Evolutionary conservation across 2,888 invertebrate genomes (phyloP).

Genomic region (Nysson spinosus): DNA sequence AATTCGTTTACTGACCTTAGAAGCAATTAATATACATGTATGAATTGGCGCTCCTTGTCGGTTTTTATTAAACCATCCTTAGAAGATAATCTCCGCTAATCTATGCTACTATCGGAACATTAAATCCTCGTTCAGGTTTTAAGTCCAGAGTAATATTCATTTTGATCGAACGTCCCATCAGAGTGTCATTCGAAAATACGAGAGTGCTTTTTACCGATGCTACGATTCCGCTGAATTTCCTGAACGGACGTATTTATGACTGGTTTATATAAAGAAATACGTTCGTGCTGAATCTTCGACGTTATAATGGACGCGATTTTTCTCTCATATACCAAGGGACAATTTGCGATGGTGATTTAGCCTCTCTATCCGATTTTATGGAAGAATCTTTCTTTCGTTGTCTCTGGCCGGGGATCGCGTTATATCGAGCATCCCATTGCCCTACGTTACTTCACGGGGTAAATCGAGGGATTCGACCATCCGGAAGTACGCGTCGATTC

Average conservation of each 20-base stretch:
- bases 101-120: no score
- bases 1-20: conserved; percentile 8
- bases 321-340: conserved; percentile 40
- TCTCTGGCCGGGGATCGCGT: conserved; percentile 7
- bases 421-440: conserved; percentile 5
- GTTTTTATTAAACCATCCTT: no score
- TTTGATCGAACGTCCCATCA: no score
- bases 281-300: conserved; percentile 10
- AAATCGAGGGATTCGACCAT: conserved; percentile 38
- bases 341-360: conserved; percentile 64
- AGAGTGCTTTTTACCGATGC: no score
- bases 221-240: no score
- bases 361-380: conserved; percentile 65
- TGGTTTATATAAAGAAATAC: conserved; percentile 14
- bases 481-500: conserved; percentile 71
- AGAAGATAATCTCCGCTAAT: no score
- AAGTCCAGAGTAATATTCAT: no score
- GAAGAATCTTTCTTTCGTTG: conserved; percentile 20
- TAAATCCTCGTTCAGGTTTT: no score
- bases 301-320: conserved; percentile 20
- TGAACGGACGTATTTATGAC: no score
- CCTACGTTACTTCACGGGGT: conserved; percentile 18
- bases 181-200: no score
- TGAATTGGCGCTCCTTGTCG: no score
- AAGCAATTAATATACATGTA: no score